A percentile compares a stretch with the other conserved stretches of the same genome.
Conservation (phyloP, 2,888 invertebrate species). For the Actias luna region DNA sequence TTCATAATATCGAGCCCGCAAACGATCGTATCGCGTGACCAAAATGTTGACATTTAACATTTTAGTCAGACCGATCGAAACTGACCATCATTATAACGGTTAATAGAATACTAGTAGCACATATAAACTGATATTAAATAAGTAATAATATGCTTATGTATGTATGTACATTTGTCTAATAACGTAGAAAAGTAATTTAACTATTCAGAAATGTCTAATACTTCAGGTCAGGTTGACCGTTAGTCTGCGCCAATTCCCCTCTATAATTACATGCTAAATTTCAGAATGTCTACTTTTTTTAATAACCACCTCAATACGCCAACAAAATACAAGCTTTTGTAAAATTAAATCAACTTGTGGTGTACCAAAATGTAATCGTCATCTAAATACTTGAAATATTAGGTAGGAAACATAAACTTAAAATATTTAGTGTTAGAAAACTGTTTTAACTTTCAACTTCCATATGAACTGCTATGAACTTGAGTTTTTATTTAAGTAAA, state of each 20-base stretch:
- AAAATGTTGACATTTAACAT: constrained; percentile 55
- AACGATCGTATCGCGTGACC: constrained; percentile 45
- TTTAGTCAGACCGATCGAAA: constrained; percentile 52
- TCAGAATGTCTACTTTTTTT: not conserved
- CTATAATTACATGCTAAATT: not conserved
- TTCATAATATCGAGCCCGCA: constrained; percentile 27
- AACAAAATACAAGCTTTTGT: not conserved
- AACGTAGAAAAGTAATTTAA: not conserved
- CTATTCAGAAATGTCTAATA: not conserved
- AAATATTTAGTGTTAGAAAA: not conserved
- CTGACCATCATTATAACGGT: constrained; percentile 44
- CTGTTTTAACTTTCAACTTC: not conserved
- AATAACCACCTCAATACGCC: not conserved
- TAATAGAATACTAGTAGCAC: constrained; percentile 26
- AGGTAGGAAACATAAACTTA: not conserved
- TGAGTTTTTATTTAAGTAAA: too few relatives aligned
- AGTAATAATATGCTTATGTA: not conserved
- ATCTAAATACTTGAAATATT: not conserved
- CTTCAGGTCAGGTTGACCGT: not conserved
- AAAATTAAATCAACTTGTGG: not conserved
- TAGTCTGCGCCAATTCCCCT: not conserved
- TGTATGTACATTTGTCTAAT: not conserved
- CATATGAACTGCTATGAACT: too few relatives aligned
- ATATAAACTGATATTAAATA: constrained; percentile 17
- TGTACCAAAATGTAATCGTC: not conserved